Conservation (phyloP, 1,140 invertebrate species). For the Eumeta japonica region DNA sequence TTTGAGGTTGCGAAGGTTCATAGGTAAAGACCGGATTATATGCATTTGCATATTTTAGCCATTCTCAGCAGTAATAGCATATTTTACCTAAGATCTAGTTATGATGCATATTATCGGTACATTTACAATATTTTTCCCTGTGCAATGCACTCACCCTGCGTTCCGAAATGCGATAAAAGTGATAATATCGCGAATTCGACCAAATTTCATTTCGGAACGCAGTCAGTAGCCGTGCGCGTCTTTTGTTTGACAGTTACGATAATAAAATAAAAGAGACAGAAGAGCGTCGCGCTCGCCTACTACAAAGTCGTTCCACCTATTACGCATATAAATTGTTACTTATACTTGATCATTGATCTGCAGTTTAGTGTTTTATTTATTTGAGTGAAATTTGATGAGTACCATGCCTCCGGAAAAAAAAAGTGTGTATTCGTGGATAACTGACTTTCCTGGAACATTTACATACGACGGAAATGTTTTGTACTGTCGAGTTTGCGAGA, state of each 20-base stretch:
- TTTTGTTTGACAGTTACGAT: background rate
- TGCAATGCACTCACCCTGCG: too few relatives aligned
- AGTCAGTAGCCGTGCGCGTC: constrained; percentile 1
- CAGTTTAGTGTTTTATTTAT: background rate
- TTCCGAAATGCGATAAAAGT: too few relatives aligned
- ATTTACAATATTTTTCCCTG: background rate
- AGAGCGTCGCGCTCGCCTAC: constrained; percentile 1
- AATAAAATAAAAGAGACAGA: constrained; percentile 1
- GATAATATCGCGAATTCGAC: too few relatives aligned
- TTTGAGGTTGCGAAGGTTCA: too few relatives aligned
- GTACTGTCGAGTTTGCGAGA: constrained; percentile 1
- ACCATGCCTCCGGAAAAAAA: background rate
- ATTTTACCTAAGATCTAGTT: constrained; percentile 1
- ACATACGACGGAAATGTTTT: constrained; percentile 1
- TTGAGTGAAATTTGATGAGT: background rate
- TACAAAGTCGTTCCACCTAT: background rate
- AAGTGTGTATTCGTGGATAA: background rate
- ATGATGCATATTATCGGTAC: constrained; percentile 1
- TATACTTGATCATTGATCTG: background rate
- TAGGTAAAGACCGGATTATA: too few relatives aligned
- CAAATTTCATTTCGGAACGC: too few relatives aligned
- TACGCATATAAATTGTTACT: background rate
- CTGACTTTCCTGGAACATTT: background rate
- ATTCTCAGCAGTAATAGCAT: constrained; percentile 1
- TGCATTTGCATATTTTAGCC: background rate